Percentiles rank a stretch among this genome's conserved stretches.
phyloP scores from a whole-genome alignment of 2,888 invertebrate species.

The Macaria liturata region DNA sequence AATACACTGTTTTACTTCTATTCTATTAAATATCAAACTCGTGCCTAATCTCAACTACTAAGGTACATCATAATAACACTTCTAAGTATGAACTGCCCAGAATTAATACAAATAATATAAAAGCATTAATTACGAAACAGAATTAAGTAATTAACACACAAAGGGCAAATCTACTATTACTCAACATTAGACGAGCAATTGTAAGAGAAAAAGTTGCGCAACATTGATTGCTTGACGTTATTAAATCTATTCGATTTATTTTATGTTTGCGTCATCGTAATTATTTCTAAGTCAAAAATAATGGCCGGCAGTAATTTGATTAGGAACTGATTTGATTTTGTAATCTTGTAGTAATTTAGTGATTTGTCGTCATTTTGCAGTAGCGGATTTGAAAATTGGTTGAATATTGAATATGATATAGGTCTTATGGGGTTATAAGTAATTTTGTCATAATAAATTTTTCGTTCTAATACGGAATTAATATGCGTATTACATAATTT shows the following conservation, averaged over 20 bases:
- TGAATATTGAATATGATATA: not conserved
- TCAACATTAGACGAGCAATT: conserved; percentile 16
- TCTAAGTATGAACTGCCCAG: not conserved
- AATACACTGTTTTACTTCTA: not conserved
- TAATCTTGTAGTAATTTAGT: conserved; percentile 9
- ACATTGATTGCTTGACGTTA: conserved; percentile 16
- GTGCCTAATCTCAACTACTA: conserved; percentile 10
- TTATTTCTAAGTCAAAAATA: conserved; percentile 26
- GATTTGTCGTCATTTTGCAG: conserved; percentile 13
- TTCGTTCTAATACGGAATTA: too few relatives aligned
- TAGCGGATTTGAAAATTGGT: not conserved
- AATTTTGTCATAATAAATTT: too few relatives aligned
- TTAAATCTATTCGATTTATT: conserved; percentile 22
- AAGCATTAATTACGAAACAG: conserved; percentile 12
- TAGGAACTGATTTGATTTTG: conserved; percentile 13
- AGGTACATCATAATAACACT: not conserved
- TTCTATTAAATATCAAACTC: conserved; percentile 1
- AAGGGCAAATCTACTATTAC: conserved; percentile 16
- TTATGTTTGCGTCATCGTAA: conserved; percentile 20
- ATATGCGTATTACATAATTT: too few relatives aligned
- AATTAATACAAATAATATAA: conserved; percentile 1
- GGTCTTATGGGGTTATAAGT: too few relatives aligned
- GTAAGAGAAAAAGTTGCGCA: conserved; percentile 15
- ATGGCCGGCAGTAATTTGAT: conserved; percentile 24
- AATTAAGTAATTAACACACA: conserved; percentile 17